These are phyloP conservation scores for Drosophila putrida DNA, from an alignment of 2,888 invertebrate species.

Conservation along the genomic window DNA sequence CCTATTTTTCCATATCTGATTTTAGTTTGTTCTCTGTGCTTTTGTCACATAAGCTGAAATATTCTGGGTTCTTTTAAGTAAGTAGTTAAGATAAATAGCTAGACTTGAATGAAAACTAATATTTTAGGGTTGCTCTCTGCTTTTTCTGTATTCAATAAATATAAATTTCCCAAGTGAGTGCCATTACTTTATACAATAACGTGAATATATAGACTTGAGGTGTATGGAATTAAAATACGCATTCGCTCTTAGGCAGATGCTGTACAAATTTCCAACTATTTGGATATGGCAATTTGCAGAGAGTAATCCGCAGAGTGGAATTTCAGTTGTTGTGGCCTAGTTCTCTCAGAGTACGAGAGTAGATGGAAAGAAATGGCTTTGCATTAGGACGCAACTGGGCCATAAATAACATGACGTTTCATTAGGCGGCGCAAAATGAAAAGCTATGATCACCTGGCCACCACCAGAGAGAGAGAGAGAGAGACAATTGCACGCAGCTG, in stretches of 20 bases:
- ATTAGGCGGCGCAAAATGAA: conserved; percentile 71
- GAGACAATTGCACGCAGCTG: conserved; percentile 19
- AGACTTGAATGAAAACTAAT: too few relatives aligned
- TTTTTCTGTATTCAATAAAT: too few relatives aligned
- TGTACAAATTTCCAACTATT: background rate
- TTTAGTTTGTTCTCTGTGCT: too few relatives aligned
- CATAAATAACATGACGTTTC: conserved; percentile 80
- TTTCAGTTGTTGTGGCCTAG: conserved; percentile 30
- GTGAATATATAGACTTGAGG: too few relatives aligned
- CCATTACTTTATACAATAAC: too few relatives aligned
- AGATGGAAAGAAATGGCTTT: conserved; percentile 75
- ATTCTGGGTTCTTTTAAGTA: too few relatives aligned
- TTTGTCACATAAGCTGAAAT: too few relatives aligned
- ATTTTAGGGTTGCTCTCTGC: too few relatives aligned
- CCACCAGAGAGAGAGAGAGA: background rate
- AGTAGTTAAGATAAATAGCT: too few relatives aligned
- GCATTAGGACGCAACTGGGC: conserved; percentile 72
- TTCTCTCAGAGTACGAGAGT: conserved; percentile 5
- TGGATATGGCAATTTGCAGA: conserved; percentile 16
- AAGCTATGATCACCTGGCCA: conserved; percentile 72
- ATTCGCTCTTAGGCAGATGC: background rate
- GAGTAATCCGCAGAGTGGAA: conserved; percentile 22
- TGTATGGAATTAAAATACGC: too few relatives aligned
- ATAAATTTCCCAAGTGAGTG: too few relatives aligned
- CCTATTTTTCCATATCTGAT: too few relatives aligned